Base-by-base conservation (phyloP, 1,140 invertebrate genomes). In the Polyergus mexicanus region DNA sequence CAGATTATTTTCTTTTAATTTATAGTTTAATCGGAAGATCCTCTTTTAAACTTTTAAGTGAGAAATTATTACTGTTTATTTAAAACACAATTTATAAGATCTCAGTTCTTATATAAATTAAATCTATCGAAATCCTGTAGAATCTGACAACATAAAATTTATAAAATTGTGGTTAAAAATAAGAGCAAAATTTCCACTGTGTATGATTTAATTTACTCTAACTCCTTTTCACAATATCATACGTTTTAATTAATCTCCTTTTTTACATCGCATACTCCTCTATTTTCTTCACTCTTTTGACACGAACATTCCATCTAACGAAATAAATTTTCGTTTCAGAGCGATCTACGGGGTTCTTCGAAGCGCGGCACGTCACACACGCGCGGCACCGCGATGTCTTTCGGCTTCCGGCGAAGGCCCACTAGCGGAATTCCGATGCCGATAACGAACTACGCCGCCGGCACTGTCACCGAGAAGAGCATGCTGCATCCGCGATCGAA, bases 351-450 rank as follows among this genome's bases (percentile, higher is more conserved):
- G 92, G 94, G 95, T 91, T 94, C 96, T 76, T 95, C 96, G 93
- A 96, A 96, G 87, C 95, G 96, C 65, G 95, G 95, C 84, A 92
- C 94, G 44, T 93, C 95, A 91, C 95, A 90, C 90, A 95, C 96
- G 28, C 96, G 96, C 84, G 97, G 97, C 32, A 96, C 97, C 54
- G 96, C 97, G 2, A 97, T 96, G 84, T 97, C 97, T 0, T 97
- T 97, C 86, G 97, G 97, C 7, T 97, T 97, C 92, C 96, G 96
- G 25, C 95, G 96, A 13, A 95, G 96, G 3, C 95, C 96, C 7
- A 93, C 95, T 65, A 95, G 95, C 74, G 95, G 96, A 0, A 96
- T 96, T 7, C 95, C 95, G 35, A 91, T 94, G 63, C 92, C 94
- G 35, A 89, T 94, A 80, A 88, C 92, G 13, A 88, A 75, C 2